phyloP scores from a whole-genome alignment of 2,113 vertebrate genomes.

The Peromyscus leucopus region DNA sequence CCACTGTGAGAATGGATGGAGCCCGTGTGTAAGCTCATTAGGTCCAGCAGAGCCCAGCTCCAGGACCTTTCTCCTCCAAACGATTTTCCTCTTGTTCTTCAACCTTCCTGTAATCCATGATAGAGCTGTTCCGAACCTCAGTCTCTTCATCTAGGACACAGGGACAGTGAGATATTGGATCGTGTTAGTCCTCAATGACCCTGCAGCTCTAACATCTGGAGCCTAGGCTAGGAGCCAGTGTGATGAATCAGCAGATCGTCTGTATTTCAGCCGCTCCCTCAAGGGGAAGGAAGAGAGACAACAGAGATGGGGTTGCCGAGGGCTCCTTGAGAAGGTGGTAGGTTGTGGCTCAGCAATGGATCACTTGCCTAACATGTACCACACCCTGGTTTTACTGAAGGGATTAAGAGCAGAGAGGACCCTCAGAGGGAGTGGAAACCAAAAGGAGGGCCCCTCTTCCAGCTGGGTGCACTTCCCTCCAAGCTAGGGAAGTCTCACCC shows the following conservation, averaged over 20 bases:
- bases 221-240: background rate
- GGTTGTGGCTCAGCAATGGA: background rate
- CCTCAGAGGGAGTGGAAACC: background rate
- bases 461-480: background rate
- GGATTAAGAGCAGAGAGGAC: background rate
- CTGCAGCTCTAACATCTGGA: slow-evolving; percentile 7
- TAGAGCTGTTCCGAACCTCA: background rate
- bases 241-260: slow-evolving; percentile 1
- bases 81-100: slow-evolving; percentile 18
- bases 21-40: background rate
- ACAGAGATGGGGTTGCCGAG: background rate
- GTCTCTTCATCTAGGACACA: background rate
- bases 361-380: background rate
- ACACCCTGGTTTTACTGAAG: background rate
- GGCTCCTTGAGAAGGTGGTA: background rate
- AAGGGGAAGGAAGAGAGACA: slow-evolving; percentile 1
- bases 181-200: background rate
- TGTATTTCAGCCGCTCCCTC: slow-evolving; percentile 1
- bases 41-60: slow-evolving; percentile 24
- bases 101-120: background rate
- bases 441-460: background rate
- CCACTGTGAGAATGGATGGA: background rate
- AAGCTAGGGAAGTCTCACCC: background rate
- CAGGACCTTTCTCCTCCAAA: background rate
- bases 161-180: background rate